Conservation (phyloP, 1,140 invertebrate species). For the Thrips palmi region DNA sequence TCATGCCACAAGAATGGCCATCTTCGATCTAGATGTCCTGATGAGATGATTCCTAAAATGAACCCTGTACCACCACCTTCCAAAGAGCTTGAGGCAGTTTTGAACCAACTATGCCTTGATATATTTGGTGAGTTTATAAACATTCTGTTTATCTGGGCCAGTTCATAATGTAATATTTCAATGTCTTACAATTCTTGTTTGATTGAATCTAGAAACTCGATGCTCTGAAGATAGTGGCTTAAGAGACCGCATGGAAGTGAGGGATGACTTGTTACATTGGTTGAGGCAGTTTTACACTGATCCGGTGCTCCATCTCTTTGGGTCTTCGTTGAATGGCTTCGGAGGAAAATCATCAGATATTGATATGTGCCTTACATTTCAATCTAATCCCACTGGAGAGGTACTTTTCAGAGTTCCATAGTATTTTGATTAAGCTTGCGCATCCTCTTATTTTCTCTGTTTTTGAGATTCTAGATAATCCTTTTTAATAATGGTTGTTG, state of each 20-base stretch:
- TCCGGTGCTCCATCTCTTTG: constrained; percentile 32
- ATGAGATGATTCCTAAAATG: constrained; percentile 27
- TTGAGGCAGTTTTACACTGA: constrained; percentile 21
- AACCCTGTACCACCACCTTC: constrained; percentile 21
- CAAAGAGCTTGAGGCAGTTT: constrained; percentile 2
- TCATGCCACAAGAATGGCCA: constrained; percentile 34
- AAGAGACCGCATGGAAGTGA: constrained; percentile 22
- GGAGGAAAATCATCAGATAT: constrained; percentile 36
- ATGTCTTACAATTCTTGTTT: constrained; percentile 14
- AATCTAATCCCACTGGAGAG: constrained; percentile 19
- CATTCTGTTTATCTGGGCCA: too few relatives aligned
- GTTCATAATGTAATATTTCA: too few relatives aligned
- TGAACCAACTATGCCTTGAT: too few relatives aligned
- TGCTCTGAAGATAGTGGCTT: constrained; percentile 21
- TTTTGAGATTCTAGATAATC: too few relatives aligned
- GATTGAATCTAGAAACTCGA: constrained; percentile 21
- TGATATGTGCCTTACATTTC: constrained; percentile 39
- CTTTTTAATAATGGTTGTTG: constrained; percentile 2
- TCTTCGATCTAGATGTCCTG: constrained; percentile 29
- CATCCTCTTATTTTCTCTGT: constrained; percentile 7
- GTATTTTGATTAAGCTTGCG: constrained; percentile 5
- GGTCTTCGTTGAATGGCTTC: constrained; percentile 44
- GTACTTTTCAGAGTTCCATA: not conserved
- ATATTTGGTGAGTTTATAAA: constrained; percentile 9
- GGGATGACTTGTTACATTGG: constrained; percentile 23